Evolutionary conservation across 2,797 vertebrate species (phyloP).

Genomic region (Crocodylus rhombifer): DNA sequence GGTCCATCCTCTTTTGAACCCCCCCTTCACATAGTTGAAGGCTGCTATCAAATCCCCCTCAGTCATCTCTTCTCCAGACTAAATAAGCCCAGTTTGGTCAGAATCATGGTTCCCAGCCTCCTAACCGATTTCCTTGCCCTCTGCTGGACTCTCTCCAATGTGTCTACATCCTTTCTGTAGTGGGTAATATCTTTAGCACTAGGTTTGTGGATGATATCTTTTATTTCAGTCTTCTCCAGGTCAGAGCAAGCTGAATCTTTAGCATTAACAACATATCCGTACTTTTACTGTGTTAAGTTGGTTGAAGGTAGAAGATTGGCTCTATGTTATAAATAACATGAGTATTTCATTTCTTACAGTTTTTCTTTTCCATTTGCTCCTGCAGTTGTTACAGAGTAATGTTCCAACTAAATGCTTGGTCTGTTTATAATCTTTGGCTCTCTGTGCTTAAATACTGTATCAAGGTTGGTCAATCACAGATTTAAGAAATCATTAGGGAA

Average conservation of each 20-base stretch:
- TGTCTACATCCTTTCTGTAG: too few species aligned
- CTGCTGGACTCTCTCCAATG: too few species aligned
- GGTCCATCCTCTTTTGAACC: too few species aligned
- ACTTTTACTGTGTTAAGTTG: slow-evolving; percentile 64
- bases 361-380: background rate
- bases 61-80: too few species aligned
- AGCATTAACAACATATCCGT: slow-evolving; percentile 48
- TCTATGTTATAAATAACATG: slow-evolving; percentile 60
- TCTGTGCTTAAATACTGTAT: slow-evolving; percentile 12
- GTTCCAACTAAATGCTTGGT: background rate
- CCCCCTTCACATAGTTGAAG: too few species aligned
- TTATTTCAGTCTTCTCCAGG: too few species aligned
- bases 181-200: too few species aligned
- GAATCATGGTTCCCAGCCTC: too few species aligned
- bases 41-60: too few species aligned
- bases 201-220: too few species aligned
- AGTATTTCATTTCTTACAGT: slow-evolving; percentile 39
- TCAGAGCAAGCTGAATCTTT: background rate
- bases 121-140: too few species aligned
- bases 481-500: background rate
- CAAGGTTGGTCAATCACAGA: slow-evolving; percentile 1
- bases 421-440: background rate
- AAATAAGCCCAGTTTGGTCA: too few species aligned
- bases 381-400: background rate
- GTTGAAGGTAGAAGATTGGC: slow-evolving; percentile 16